A percentile compares a stretch with the other conserved stretches of the same genome.
Evolutionary conservation across 2,113 vertebrate genomes (phyloP).

Genomic region (Rhea americana): DNA sequence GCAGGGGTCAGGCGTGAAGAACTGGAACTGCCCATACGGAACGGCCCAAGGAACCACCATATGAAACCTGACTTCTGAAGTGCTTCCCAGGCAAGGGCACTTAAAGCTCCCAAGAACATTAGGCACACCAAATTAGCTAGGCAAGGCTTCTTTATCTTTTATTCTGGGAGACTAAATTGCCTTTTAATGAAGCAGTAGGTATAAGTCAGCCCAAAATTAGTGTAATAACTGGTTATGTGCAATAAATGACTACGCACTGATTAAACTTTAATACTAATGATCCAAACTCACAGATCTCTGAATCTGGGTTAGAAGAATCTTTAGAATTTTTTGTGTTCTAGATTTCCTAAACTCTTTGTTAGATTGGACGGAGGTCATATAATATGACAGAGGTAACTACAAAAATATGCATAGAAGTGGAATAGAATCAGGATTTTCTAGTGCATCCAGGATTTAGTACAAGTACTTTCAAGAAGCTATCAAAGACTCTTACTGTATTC

Average conservation of each 20-base stretch:
- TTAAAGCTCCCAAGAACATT: not conserved
- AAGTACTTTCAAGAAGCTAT: not conserved
- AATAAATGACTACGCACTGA: not conserved
- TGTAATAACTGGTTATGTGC: not conserved
- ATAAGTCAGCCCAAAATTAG: not conserved
- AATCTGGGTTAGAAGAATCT: not conserved
- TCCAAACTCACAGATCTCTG: not conserved
- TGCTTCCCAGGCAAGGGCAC: not conserved
- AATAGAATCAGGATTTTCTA: not conserved
- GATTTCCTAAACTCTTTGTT: not conserved
- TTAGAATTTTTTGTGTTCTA: not conserved
- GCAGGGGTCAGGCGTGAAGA: rapidly evolving
- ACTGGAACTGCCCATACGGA: too few relatives aligned
- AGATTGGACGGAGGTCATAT: not conserved
- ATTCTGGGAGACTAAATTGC: not conserved
- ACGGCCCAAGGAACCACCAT: not conserved
- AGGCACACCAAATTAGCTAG: not conserved
- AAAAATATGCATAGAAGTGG: not conserved
- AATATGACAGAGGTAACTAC: not conserved
- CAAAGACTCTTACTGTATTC: not conserved
- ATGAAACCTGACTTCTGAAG: not conserved
- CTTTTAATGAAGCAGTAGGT: not conserved
- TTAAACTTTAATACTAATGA: not conserved
- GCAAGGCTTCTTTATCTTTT: not conserved
- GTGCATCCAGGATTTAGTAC: not conserved